phyloP scores from a whole-genome alignment of 2,888 invertebrate genomes.

The Apodemia duryi region DNA sequence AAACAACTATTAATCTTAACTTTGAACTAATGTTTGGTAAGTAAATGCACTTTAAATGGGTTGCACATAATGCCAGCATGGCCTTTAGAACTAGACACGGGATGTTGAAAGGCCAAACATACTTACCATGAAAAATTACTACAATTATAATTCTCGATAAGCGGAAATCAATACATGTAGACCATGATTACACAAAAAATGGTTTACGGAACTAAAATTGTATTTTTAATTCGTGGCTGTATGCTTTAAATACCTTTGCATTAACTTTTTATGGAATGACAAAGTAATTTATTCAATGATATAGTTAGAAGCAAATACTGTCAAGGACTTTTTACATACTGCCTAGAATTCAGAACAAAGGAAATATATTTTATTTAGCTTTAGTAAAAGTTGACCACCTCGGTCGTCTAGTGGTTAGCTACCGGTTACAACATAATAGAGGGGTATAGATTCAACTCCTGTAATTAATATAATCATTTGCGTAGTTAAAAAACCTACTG shows the following conservation, averaged over 20 bases:
- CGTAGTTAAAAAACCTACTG: not conserved
- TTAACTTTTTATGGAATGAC: slow-evolving; percentile 6
- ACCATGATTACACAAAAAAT: slow-evolving; percentile 3
- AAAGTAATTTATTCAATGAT: not conserved
- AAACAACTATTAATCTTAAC: slow-evolving; percentile 8
- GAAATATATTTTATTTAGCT: not conserved
- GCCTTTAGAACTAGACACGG: slow-evolving; percentile 11
- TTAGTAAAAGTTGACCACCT: not conserved
- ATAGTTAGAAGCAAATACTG: slow-evolving; percentile 2
- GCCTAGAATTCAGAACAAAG: not conserved
- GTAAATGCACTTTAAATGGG: slow-evolving; percentile 9
- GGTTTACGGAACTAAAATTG: slow-evolving; percentile 10
- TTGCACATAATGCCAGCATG: slow-evolving; percentile 8
- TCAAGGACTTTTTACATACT: slow-evolving; percentile 1
- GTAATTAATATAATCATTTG: not conserved
- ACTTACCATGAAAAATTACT: not conserved
- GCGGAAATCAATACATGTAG: slow-evolving; percentile 7
- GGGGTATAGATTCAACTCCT: not conserved
- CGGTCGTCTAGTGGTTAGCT: not conserved
- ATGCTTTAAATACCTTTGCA: slow-evolving; percentile 4
- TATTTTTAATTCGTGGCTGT: slow-evolving; percentile 11
- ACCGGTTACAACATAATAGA: not conserved
- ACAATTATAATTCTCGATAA: slow-evolving; percentile 6
- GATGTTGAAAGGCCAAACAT: slow-evolving; percentile 11
- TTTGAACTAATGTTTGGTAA: slow-evolving; percentile 5